Conservation (phyloP, 2,797 vertebrate species). For the Spatula clypeata region DNA sequence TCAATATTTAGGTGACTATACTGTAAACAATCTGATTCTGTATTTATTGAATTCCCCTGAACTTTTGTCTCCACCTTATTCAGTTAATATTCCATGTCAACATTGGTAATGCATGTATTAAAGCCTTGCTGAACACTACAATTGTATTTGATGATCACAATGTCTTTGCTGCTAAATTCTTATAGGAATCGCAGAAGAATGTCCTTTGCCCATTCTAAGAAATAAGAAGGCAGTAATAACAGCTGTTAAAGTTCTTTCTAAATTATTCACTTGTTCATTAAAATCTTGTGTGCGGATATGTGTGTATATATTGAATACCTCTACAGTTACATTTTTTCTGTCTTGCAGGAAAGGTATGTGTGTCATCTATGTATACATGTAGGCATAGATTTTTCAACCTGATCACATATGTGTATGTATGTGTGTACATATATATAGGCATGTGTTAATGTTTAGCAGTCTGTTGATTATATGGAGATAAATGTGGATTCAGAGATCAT, state of each 20-base stretch:
- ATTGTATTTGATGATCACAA: conserved; percentile 46
- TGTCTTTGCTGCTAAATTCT: conserved; percentile 46
- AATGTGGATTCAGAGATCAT: not conserved
- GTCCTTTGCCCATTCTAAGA: not conserved
- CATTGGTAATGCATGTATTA: conserved; percentile 10
- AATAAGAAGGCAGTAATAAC: not conserved
- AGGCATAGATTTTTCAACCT: not conserved
- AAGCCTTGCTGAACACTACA: conserved; percentile 35
- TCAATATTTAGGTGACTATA: not conserved
- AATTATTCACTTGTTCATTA: not conserved
- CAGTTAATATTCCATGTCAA: conserved; percentile 52
- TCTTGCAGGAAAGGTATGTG: not conserved
- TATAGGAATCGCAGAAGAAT: not conserved
- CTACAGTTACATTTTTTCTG: not conserved
- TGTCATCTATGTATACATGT: not conserved
- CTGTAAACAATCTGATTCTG: not conserved
- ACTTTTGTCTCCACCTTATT: conserved; percentile 32
- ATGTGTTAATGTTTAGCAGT: not conserved
- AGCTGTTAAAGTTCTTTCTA: not conserved
- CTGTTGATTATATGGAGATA: not conserved
- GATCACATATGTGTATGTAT: accelerated
- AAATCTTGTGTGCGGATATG: not conserved
- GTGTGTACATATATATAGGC: not conserved
- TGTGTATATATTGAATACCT: not conserved
- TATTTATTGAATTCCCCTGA: conserved; percentile 43